Evolutionary conservation across 2,888 invertebrate genomes (phyloP).

Genomic region (Tubulanus polymorphus): DNA sequence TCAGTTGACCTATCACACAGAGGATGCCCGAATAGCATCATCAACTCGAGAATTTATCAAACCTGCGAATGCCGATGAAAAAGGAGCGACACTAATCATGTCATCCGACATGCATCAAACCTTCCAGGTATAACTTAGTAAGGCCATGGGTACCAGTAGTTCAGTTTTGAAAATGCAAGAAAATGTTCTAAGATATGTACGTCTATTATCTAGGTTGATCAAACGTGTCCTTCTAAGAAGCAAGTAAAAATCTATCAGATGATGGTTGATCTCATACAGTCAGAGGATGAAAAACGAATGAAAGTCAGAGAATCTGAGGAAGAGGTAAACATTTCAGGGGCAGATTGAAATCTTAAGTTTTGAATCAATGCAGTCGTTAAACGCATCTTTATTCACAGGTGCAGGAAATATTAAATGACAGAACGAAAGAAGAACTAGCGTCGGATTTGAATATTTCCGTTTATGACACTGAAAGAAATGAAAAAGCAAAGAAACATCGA

Average conservation of each 20-base stretch:
- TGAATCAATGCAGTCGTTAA: background rate
- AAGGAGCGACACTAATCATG: slow-evolving; percentile 46
- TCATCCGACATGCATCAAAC: slow-evolving; percentile 45
- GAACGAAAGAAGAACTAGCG: slow-evolving; percentile 46
- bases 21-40: slow-evolving; percentile 46
- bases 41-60: slow-evolving; percentile 50
- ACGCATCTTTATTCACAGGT: slow-evolving; percentile 23
- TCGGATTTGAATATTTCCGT: slow-evolving; percentile 50
- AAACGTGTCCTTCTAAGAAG: slow-evolving; percentile 36
- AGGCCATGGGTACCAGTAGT: background rate
- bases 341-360: background rate
- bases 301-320: slow-evolving; percentile 49
- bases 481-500: slow-evolving; percentile 52
- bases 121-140: slow-evolving; percentile 40
- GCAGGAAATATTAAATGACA: slow-evolving; percentile 41
- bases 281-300: slow-evolving; percentile 42
- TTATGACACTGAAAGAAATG: slow-evolving; percentile 53
- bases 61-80: slow-evolving; percentile 50
- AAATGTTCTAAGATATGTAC: too few relatives aligned
- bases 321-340: slow-evolving; percentile 36
- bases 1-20: slow-evolving; percentile 50
- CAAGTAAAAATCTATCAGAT: slow-evolving; percentile 52
- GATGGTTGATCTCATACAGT: slow-evolving; percentile 42
- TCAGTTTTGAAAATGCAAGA: background rate
- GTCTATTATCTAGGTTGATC: slow-evolving; percentile 45